phyloP scores from a whole-genome alignment of 2,888 invertebrate genomes.

The Lasioglossum calceatum region DNA sequence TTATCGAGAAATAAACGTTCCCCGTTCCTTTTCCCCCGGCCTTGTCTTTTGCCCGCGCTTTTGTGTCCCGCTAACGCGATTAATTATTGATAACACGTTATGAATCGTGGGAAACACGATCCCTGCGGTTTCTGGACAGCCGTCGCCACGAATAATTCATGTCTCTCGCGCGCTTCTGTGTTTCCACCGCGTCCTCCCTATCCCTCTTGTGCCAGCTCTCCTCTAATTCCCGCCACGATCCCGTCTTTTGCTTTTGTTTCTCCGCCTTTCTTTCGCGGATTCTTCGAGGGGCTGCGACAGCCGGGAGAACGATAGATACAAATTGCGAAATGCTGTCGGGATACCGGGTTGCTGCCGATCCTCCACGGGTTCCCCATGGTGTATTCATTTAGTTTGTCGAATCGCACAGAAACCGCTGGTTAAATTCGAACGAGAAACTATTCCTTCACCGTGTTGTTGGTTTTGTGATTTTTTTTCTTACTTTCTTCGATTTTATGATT shows the following conservation, averaged over 20 bases:
- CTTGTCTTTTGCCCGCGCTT: constrained; percentile 38
- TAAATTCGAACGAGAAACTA: background rate
- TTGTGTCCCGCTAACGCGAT: constrained; percentile 67
- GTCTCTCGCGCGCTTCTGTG: constrained; percentile 56
- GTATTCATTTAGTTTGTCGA: background rate
- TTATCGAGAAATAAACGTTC: constrained; percentile 27
- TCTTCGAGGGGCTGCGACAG: constrained; percentile 35
- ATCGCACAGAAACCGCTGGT: background rate
- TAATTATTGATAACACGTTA: constrained; percentile 79
- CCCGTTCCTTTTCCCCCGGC: constrained; percentile 25
- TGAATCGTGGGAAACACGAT: constrained; percentile 76
- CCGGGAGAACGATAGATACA: constrained; percentile 60
- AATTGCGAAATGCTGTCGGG: constrained; percentile 55
- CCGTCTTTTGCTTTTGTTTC: constrained; percentile 40
- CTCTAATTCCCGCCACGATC: constrained; percentile 7
- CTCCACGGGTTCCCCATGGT: background rate
- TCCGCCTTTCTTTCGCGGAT: constrained; percentile 48
- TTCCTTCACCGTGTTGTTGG: background rate
- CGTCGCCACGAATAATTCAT: constrained; percentile 75
- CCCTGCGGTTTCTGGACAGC: constrained; percentile 70
- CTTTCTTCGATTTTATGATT: no score
- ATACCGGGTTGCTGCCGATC: constrained; percentile 4
- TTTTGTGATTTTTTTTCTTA: background rate
- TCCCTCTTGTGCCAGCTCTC: background rate
- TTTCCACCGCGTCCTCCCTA: constrained; percentile 2